phyloP scores from a whole-genome alignment of 2,888 invertebrate species.

The Dimorphilus gyrociliatus region DNA sequence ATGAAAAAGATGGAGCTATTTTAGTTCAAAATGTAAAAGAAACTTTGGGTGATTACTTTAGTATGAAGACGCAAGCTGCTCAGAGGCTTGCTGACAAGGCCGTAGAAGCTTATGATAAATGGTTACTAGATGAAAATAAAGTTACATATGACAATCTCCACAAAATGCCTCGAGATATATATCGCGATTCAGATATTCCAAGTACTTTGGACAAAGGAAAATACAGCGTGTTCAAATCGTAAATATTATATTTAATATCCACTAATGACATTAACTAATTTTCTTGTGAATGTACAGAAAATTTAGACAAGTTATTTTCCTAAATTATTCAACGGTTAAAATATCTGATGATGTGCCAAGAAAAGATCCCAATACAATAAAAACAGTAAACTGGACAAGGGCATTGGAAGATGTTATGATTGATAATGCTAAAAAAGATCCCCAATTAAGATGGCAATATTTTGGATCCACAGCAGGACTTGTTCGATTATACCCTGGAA shows the following conservation, averaged over 20 bases:
- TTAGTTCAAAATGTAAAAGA: slow-evolving; percentile 28
- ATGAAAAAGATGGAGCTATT: slow-evolving; percentile 29
- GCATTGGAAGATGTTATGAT: slow-evolving; percentile 30
- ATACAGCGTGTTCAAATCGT: slow-evolving; percentile 29
- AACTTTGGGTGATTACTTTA: slow-evolving; percentile 28
- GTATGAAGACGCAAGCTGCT: slow-evolving; percentile 30
- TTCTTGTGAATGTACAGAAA: slow-evolving; percentile 15
- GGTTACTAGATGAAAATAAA: slow-evolving; percentile 12
- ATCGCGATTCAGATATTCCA: slow-evolving; percentile 36
- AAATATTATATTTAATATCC: slow-evolving; percentile 5
- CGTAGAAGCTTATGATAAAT: slow-evolving; percentile 21
- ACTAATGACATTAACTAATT: background rate
- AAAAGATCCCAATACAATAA: slow-evolving; percentile 25
- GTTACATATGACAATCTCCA: slow-evolving; percentile 14
- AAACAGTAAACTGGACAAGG: slow-evolving; percentile 29
- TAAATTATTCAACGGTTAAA: slow-evolving; percentile 31
- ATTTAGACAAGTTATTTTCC: slow-evolving; percentile 34
- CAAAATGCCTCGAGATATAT: slow-evolving; percentile 20
- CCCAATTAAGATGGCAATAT: slow-evolving; percentile 37
- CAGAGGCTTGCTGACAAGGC: slow-evolving; percentile 26
- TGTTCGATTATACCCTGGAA: slow-evolving; percentile 33
- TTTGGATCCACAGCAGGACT: slow-evolving; percentile 37
- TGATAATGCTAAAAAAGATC: slow-evolving; percentile 25
- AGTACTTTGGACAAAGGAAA: no score
- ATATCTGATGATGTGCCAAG: slow-evolving; percentile 38